Evolutionary conservation across 2,797 vertebrate species (phyloP).

Genomic region (Phrynocephalus vlangalii): DNA sequence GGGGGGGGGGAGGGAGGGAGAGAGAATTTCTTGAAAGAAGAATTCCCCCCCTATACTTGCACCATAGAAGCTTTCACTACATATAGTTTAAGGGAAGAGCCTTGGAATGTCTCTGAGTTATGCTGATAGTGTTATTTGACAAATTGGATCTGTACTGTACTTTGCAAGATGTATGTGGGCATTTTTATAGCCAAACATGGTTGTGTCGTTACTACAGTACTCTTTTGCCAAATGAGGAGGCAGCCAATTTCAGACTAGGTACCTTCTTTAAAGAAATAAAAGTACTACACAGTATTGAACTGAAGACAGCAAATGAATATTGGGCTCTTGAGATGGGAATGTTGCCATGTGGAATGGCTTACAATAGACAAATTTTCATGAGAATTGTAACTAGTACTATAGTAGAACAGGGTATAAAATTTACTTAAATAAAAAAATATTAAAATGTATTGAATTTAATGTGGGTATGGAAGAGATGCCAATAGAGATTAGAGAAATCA

Average conservation of each 20-base stretch:
- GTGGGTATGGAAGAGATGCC: not conserved
- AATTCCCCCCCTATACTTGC: slow-evolving; percentile 22
- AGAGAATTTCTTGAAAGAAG: slow-evolving; percentile 10
- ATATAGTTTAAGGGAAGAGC: slow-evolving; percentile 12
- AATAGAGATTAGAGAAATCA: not conserved
- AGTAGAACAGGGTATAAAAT: not conserved
- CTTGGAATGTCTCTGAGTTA: slow-evolving; percentile 23
- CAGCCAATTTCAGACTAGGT: not conserved
- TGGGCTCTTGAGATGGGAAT: not conserved
- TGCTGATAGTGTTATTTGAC: not conserved
- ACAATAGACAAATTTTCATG: too few species aligned
- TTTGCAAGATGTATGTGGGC: slow-evolving; percentile 27
- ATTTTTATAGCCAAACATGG: slow-evolving; percentile 27
- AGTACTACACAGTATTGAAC: not conserved
- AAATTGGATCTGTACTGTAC: not conserved
- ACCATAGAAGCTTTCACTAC: not conserved
- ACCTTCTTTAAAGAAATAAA: slow-evolving; percentile 9
- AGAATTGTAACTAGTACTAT: not conserved
- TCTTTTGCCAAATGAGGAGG: not conserved
- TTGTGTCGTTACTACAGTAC: slow-evolving; percentile 16
- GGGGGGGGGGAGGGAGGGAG: not conserved
- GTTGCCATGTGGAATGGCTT: not conserved
- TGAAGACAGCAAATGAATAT: not conserved
- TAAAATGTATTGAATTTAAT: not conserved
- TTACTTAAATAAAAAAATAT: not conserved